Conservation (phyloP, 2,888 invertebrate genomes). For the Ptilodon capucinus region DNA sequence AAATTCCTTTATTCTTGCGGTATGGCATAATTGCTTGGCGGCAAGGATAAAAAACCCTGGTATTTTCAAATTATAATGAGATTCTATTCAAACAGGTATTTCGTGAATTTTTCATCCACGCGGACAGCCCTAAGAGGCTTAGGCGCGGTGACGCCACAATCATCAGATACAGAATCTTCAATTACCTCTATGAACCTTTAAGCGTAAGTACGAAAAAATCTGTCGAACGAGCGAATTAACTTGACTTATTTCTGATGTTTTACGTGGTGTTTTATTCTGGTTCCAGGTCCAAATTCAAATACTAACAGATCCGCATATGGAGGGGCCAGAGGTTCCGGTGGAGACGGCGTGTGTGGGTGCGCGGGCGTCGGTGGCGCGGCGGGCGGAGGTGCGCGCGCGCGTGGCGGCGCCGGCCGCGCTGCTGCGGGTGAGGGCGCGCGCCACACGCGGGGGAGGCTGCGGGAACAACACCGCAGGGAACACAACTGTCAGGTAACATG, state of each 20-base stretch:
- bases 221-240: too few relatives aligned
- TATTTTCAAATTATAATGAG: too few relatives aligned
- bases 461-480: conserved; percentile 32
- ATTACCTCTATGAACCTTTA: conserved; percentile 86
- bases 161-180: conserved; percentile 86
- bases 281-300: conserved; percentile 65
- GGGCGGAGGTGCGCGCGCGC: conserved; percentile 40
- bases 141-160: conserved; percentile 85
- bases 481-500: conserved; percentile 16
- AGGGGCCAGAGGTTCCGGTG: conserved; percentile 32
- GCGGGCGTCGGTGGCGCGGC: conserved; percentile 48
- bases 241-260: too few relatives aligned
- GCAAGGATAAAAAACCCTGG: too few relatives aligned
- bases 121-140: conserved; percentile 85
- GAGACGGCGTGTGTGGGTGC: conserved; percentile 49
- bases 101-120: conserved; percentile 89
- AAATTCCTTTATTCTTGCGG: too few relatives aligned
- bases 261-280: too few relatives aligned
- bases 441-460: conserved; percentile 40
- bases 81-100: conserved; percentile 82
- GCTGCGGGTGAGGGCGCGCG: conserved; percentile 37
- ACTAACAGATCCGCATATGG: conserved; percentile 83
- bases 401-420: conserved; percentile 38
- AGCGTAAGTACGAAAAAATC: conserved; percentile 83
- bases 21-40: too few relatives aligned